phyloP scores from a whole-genome alignment of 2,888 invertebrate genomes.

The Drosophila mulleri region DNA sequence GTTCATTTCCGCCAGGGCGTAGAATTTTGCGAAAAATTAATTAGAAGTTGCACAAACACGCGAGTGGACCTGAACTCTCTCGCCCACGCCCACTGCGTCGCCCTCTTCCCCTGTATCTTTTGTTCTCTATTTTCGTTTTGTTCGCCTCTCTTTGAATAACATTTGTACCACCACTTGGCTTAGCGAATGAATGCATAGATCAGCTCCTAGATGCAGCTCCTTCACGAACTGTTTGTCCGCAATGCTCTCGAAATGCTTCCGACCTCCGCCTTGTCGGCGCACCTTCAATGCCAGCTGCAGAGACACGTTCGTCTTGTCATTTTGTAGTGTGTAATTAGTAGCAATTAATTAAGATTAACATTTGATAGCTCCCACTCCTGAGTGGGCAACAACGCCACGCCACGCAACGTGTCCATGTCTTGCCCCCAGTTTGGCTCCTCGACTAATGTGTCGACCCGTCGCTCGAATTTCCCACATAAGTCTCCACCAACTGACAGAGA shows the following conservation, averaged over 20 bases:
- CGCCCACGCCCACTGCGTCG: constrained; percentile 29
- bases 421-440: background rate
- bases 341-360: constrained; percentile 85
- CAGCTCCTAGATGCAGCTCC: background rate
- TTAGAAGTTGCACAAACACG: constrained; percentile 71
- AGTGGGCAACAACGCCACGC: constrained; percentile 21
- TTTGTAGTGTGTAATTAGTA: constrained; percentile 78
- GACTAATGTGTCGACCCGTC: constrained; percentile 27
- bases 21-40: constrained; percentile 67
- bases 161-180: constrained; percentile 13
- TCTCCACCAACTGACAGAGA: constrained; percentile 53
- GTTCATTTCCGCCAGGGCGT: constrained; percentile 72
- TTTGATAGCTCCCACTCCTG: constrained; percentile 73
- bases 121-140: background rate
- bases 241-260: constrained; percentile 17
- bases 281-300: background rate
- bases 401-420: constrained; percentile 20
- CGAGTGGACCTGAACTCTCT: constrained; percentile 33
- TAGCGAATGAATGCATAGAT: background rate
- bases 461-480: constrained; percentile 39
- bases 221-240: background rate
- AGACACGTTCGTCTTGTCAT: background rate
- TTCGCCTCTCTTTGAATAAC: constrained; percentile 16
- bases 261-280: background rate
- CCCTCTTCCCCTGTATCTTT: background rate